These are phyloP conservation scores for Eupithecia centaureata DNA, from an alignment of 2,888 invertebrate species.

Conservation along the genomic window DNA sequence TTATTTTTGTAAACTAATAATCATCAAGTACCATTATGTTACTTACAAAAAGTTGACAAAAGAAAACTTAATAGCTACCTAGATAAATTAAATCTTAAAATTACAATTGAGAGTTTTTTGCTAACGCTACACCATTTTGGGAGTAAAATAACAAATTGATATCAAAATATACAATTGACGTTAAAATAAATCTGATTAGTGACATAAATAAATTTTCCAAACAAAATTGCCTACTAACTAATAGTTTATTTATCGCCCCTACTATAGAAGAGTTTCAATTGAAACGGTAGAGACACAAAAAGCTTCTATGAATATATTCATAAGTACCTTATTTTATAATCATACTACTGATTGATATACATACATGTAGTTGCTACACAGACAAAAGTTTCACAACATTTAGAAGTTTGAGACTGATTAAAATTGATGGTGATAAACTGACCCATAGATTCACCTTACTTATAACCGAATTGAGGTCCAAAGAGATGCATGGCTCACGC, in stretches of 20 bases:
- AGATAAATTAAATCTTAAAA: constrained; percentile 1
- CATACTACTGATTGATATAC: neutral
- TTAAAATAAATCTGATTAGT: neutral
- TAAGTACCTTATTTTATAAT: neutral
- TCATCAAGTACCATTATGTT: too few relatives aligned
- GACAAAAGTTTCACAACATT: neutral
- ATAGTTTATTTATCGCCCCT: neutral
- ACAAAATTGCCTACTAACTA: too few relatives aligned
- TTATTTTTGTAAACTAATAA: too few relatives aligned
- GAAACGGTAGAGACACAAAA: neutral
- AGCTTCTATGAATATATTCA: neutral
- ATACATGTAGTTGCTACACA: neutral
- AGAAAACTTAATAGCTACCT: neutral
- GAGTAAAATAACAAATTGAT: too few relatives aligned
- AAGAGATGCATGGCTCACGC: neutral
- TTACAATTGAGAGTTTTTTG: neutral
- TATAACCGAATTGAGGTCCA: neutral
- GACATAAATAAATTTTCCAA: too few relatives aligned
- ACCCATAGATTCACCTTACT: neutral
- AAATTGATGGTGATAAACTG: neutral
- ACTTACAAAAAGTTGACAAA: neutral
- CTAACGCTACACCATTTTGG: neutral
- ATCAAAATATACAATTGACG: neutral
- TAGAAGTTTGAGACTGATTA: neutral
- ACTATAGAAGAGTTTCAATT: neutral